Evolutionary conservation across 2,113 vertebrate genomes (phyloP).

Genomic region (Pseudonaja textilis): DNA sequence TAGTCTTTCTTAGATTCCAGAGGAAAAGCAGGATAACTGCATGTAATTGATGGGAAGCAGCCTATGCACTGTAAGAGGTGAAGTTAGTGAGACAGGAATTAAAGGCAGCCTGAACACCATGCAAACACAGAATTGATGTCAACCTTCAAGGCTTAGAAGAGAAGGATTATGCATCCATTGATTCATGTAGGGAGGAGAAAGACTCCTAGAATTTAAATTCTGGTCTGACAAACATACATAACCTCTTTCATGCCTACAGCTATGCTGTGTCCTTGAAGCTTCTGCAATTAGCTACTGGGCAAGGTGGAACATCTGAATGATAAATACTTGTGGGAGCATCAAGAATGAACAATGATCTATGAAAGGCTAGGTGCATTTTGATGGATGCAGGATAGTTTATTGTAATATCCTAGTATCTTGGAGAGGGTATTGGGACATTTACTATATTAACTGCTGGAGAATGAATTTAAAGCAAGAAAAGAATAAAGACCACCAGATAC

Average conservation of each 20-base stretch:
- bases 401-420: not conserved
- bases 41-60: not conserved
- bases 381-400: not conserved
- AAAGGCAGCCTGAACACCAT: not conserved
- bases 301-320: not conserved
- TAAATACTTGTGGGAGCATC: not conserved
- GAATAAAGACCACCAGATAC: not conserved
- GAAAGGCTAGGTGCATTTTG: not conserved
- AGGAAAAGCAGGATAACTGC: not conserved
- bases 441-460: not conserved
- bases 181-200: not conserved
- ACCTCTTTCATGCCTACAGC: not conserved
- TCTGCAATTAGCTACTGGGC: not conserved
- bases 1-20: not conserved
- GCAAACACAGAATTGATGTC: not conserved
- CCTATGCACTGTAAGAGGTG: not conserved
- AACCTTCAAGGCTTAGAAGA: not conserved
- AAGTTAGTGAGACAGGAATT: not conserved
- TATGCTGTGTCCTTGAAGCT: not conserved
- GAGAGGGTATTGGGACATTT: not conserved
- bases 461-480: not conserved
- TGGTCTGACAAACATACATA: not conserved
- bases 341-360: not conserved
- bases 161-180: not conserved
- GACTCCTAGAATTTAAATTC: not conserved